Base-by-base conservation (phyloP, 2,113 vertebrate species). In the Zosterops hypoxanthus region DNA sequence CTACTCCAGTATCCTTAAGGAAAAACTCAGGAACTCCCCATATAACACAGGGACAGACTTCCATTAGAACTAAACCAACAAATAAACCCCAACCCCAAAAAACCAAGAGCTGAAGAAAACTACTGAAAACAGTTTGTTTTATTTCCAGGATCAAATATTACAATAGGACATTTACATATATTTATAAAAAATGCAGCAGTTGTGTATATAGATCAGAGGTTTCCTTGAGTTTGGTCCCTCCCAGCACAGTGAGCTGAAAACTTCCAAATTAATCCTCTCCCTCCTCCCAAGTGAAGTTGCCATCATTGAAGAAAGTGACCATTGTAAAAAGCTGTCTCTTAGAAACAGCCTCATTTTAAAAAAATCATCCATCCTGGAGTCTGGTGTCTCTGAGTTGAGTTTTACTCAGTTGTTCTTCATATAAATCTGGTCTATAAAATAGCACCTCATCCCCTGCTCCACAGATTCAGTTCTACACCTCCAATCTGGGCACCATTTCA, bases 181-280 rank as follows among this genome's bases (percentile, higher is more conserved):
- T 98, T 98, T 98, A 98, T 98, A 98, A 98, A 98, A 98, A 98
- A 98, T 98, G 98, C 98, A 98, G 98, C 98, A 98, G 97, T 98
- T 98, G 94, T 98, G 95, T 98, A 97, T 97, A 98, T 97, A 98
- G 97, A 97, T 98, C 97, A 98, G 97, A 98, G 97, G 98, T 98
- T 98, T 98, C 97, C 97, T 98, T 97, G 98, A 98, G 97, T 97
- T 98, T 98, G 97, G 97, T 98, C 98, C 97, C 97, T 97, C 98
- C 97, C 97, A 97, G 97, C 97, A 98, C 94, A 97, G 97, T 97
- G 97, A 98, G 95, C 97, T 97, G 98, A 98, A 96, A 95, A 97
- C 95, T 97, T 95, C 65, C 8, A 28, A 96, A 95, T 80, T 20
- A 94, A 79, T 90, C 93, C 77, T 97, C 91, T 97, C 95, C 75